Percentiles rank a stretch among this genome's conserved stretches.
phyloP scores from a whole-genome alignment of 35 echinoderm and acorn worm species.

The Chiridota heheva region DNA sequence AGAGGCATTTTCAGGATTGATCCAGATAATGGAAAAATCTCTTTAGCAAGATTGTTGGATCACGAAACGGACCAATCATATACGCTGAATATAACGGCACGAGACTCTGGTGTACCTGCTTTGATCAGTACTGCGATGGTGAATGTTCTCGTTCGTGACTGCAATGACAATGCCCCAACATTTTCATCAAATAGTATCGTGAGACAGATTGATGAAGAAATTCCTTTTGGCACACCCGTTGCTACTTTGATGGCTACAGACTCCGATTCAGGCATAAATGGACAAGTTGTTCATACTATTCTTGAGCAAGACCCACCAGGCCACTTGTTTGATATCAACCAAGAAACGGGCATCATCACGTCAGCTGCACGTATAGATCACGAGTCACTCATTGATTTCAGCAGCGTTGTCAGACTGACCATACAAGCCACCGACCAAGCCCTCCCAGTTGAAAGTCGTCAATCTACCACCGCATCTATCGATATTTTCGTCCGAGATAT shows the following conservation, averaged over 20 bases:
- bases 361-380: constrained; percentile 66
- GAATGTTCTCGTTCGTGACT: constrained; percentile 68
- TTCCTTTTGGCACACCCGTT: constrained; percentile 40
- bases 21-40: constrained; percentile 60
- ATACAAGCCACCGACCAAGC: constrained; percentile 93
- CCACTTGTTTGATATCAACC: constrained; percentile 68
- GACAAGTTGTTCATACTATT: constrained; percentile 72
- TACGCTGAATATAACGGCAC: constrained; percentile 78
- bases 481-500: constrained; percentile 78
- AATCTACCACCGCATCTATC: constrained; percentile 68
- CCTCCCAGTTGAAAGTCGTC: constrained; percentile 62
- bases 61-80: constrained; percentile 79
- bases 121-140: constrained; percentile 43
- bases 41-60: constrained; percentile 76
- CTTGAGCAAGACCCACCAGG: constrained; percentile 63
- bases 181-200: constrained; percentile 71
- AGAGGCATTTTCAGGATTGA: constrained; percentile 68
- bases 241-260: constrained; percentile 73
- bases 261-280: constrained; percentile 92
- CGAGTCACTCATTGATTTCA: constrained; percentile 55
- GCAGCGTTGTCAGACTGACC: constrained; percentile 52
- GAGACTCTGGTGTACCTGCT: constrained; percentile 59
- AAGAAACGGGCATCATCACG: constrained; percentile 48
- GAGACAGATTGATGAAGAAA: constrained; percentile 60
- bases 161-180: constrained; percentile 88